Evolutionary conservation across 2,888 invertebrate genomes (phyloP), one percentile per base, ranked within the genome.

Genomic region (Frankliniella intonsa): DNA sequence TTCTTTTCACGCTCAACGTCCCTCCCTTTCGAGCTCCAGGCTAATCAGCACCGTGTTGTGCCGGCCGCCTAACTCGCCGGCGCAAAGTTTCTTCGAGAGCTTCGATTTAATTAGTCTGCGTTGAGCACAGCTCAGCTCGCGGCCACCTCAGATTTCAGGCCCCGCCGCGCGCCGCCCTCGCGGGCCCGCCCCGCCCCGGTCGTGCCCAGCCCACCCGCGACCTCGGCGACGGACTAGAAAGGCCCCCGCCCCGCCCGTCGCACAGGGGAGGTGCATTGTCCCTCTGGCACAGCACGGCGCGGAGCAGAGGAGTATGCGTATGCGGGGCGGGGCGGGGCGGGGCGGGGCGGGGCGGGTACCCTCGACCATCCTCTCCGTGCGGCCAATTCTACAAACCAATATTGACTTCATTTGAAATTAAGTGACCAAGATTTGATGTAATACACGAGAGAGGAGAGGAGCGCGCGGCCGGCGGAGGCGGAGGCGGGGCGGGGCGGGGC

Each of bases 41-140:
- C 69, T 76, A 76, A 76, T 76, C 25, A 76, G 25, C 69, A 22
- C 69, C 12, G 69, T 76, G 69, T 76, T 76, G 69, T 76, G 62
- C 62, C n/a, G 62, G 69, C 69, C 25, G 69, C 25, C 69, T 25
- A 76, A 76, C 69, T 76, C 69, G 69, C 69, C 62, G 22, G 69
- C 69, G 69, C 69, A 76, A 76, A 76, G 69, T 76, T 76, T 76
- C 25, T 22, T 76, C 69, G 69, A 76, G 69, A 76, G 69, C 69
- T 76, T 76, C 69, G 69, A 76, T 76, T 76, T 76, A 76, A 76
- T 76, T 76, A 76, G 69, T 76, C 69, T 76, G 69, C 69, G 25
- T 76, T 76, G 22, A 76, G 69, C 69, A 25, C 25, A 12, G 1
- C 69, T 22, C 69, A 55, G 69, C 69, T 22, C 69, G 14, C 62